Evolutionary conservation across 2,888 invertebrate species (phyloP).

Genomic region (Ormyrus pomaceus): DNA sequence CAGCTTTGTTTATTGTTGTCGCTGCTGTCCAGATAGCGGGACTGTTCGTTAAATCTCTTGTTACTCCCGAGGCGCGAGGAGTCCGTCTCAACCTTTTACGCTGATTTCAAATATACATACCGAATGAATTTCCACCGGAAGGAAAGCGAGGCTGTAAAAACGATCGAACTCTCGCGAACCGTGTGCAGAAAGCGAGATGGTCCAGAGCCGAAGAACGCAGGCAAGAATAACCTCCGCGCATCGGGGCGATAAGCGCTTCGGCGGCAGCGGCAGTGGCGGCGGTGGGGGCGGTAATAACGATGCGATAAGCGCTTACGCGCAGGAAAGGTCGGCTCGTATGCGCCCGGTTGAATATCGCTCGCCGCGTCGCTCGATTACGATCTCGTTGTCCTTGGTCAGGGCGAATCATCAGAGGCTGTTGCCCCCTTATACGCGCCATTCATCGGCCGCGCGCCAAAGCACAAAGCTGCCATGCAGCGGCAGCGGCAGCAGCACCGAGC

Average conservation of each 20-base stretch:
- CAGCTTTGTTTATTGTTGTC: neutral
- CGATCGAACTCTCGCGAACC: neutral
- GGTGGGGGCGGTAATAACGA: neutral
- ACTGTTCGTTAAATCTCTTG: too few species aligned
- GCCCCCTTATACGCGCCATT: constrained; percentile 20
- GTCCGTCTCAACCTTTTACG: too few species aligned
- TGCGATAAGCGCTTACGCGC: constrained; percentile 16
- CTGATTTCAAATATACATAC: too few species aligned
- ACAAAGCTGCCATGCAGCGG: neutral
- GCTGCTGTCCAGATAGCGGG: too few species aligned
- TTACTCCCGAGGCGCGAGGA: too few species aligned
- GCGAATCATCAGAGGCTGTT: constrained; percentile 46
- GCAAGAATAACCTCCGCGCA: neutral
- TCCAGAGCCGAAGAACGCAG: neutral
- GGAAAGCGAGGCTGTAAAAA: too few species aligned
- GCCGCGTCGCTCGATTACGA: constrained; percentile 46
- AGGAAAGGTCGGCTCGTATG: constrained; percentile 19
- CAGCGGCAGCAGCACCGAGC: neutral
- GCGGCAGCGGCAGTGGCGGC: too few species aligned
- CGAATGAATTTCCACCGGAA: too few species aligned
- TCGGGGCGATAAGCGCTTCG: neutral
- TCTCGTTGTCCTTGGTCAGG: constrained; percentile 57
- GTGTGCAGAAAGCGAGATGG: neutral
- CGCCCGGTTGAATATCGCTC: neutral
- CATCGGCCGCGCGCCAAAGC: too few species aligned